Base-by-base conservation (phyloP, 2,113 vertebrate genomes). In the Lophotis ruficrista region DNA sequence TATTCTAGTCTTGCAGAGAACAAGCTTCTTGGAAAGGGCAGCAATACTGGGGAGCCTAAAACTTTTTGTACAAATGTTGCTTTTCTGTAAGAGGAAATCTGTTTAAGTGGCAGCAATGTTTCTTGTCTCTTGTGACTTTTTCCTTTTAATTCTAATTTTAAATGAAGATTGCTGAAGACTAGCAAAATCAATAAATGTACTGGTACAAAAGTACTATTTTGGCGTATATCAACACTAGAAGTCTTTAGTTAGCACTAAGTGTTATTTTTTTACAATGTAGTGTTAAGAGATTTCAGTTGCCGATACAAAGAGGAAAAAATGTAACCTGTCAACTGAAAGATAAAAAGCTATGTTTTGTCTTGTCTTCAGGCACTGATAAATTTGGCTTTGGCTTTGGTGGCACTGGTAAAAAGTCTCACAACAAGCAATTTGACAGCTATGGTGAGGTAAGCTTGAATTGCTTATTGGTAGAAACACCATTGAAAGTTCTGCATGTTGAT, bases 401-500 rank as follows among this genome's bases (percentile, higher is more conserved):
- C 69, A 99, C 99, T 33, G 99, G 99, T 88, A 99, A 99, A 97
- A 99, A 99, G 89, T 99, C 99, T 75, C 98, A 99, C 95, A 99
- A 99, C 96, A 99, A 99, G 84, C 99, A 99, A 61, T 99, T 99
- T 98, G 99, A 99, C 97, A 99, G 99, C 96, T 99, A 99, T 15
- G 99, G 99, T 95, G 99, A 99, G 98, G 99, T 99, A 94, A 96
- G 90, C 6, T 57, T 38, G 17, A 57, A 24, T 51, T 80, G 9
- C 1, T 4, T 75, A 14, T 24, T 75, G 24, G 17, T 47, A 41
- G 56, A 66, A 93, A n/a, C 11, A 14, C 11, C 20, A 28, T 38
- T 51, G 21, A 27, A 70, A 15, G 28, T 53, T 88, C 69, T 73
- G 5, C 19, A 1, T 68, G 16, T 75, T 77, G 19, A 1, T 54